Evolutionary conservation across 2,888 invertebrate genomes (phyloP).

Genomic region (Eristalis arbustorum): DNA sequence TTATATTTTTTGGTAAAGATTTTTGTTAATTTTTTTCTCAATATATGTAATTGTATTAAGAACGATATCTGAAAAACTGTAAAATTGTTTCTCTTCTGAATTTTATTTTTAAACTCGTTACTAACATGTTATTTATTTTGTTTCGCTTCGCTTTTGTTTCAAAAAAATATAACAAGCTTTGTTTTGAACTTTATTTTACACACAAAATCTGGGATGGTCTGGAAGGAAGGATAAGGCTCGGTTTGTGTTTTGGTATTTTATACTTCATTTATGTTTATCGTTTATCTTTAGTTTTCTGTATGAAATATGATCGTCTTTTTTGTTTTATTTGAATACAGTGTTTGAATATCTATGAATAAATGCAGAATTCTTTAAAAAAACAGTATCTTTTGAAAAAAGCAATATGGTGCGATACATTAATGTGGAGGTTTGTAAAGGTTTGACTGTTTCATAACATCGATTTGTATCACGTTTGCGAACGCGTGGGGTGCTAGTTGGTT

Average conservation of each 20-base stretch:
- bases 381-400: neutral
- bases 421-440: too few species aligned
- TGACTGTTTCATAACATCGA: too few species aligned
- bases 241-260: conserved; percentile 17
- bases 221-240: conserved; percentile 63
- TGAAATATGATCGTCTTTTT: neutral
- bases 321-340: neutral
- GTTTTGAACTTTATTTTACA: conserved; percentile 44
- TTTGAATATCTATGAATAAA: conserved; percentile 1
- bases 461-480: too few species aligned
- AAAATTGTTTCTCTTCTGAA: conserved; percentile 22
- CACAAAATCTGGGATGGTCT: conserved; percentile 41
- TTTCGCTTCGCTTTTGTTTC: too few species aligned
- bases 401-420: too few species aligned
- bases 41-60: neutral
- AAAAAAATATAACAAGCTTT: conserved; percentile 32
- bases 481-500: too few species aligned
- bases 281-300: neutral
- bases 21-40: neutral
- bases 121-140: neutral
- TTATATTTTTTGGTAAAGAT: conserved; percentile 14
- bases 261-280: neutral
- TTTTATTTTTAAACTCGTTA: conserved; percentile 17
- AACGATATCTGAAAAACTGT: conserved; percentile 41
- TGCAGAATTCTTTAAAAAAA: neutral